Percentiles rank a stretch among this genome's conserved stretches.
phyloP scores from a whole-genome alignment of 2,113 vertebrate genomes.

The Numida meleagris region DNA sequence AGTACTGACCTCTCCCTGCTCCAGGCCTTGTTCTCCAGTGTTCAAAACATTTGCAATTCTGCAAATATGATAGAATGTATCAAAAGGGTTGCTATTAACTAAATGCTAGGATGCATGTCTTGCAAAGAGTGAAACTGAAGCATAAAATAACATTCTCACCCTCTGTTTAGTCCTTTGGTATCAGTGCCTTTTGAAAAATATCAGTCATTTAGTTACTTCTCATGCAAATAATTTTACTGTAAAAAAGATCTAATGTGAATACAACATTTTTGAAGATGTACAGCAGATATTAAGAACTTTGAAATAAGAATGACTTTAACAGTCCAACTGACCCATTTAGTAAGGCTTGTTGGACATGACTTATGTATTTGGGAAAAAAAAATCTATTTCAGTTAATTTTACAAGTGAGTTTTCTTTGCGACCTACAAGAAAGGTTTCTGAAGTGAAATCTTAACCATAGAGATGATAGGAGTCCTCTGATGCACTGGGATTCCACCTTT shows the following conservation, averaged over 20 bases:
- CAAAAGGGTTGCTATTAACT: neutral
- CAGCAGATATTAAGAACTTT: neutral
- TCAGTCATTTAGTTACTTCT: neutral
- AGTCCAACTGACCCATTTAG: neutral
- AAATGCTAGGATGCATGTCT: neutral
- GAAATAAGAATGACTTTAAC: neutral
- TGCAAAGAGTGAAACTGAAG: neutral
- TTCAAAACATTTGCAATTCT: neutral
- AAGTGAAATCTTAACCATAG: neutral
- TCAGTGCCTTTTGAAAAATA: neutral
- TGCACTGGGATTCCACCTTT: neutral
- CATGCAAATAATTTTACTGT: neutral
- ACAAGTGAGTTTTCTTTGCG: neutral
- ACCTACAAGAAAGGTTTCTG: neutral
- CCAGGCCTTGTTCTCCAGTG: neutral
- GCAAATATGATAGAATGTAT: neutral
- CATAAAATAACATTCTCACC: accelerated
- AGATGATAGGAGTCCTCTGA: neutral
- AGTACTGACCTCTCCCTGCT: neutral
- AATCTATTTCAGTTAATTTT: neutral
- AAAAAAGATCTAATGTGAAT: neutral
- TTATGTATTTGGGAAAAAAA: neutral
- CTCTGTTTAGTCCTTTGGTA: neutral
- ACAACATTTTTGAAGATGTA: neutral
- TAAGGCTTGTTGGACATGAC: neutral